Percentiles rank a stretch among this genome's conserved stretches.
Evolutionary conservation across 2,888 invertebrate genomes (phyloP).

Genomic region (Lithosia quadra): DNA sequence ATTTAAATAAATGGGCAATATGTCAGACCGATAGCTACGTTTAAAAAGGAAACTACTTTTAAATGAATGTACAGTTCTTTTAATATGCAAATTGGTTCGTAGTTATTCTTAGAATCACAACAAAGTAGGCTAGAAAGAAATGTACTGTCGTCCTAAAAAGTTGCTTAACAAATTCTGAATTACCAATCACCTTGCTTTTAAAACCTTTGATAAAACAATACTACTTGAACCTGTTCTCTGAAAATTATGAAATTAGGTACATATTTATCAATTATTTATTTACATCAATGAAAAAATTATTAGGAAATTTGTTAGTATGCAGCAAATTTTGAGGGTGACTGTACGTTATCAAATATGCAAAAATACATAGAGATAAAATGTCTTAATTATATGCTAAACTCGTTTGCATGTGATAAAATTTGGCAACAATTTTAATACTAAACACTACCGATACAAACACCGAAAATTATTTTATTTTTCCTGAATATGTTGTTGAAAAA

Average conservation of each 20-base stretch:
- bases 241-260: neutral
- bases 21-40: neutral
- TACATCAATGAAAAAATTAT: neutral
- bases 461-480: conserved; percentile 56
- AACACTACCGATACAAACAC: conserved; percentile 56
- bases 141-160: neutral
- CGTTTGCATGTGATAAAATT: conserved; percentile 53
- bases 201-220: neutral
- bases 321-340: neutral
- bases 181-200: neutral
- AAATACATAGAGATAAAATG: neutral
- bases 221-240: neutral
- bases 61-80: neutral
- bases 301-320: neutral
- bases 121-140: neutral
- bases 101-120: neutral
- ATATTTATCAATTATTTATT: neutral
- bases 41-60: neutral
- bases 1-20: conserved; percentile 21
- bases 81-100: neutral
- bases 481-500: conserved; percentile 53
- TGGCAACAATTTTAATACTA: conserved; percentile 65
- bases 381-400: conserved; percentile 28
- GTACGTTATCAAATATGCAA: neutral
- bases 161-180: neutral